Base-by-base conservation (phyloP, 23 tunicate genomes). In the Clavelina lepadiformis region DNA sequence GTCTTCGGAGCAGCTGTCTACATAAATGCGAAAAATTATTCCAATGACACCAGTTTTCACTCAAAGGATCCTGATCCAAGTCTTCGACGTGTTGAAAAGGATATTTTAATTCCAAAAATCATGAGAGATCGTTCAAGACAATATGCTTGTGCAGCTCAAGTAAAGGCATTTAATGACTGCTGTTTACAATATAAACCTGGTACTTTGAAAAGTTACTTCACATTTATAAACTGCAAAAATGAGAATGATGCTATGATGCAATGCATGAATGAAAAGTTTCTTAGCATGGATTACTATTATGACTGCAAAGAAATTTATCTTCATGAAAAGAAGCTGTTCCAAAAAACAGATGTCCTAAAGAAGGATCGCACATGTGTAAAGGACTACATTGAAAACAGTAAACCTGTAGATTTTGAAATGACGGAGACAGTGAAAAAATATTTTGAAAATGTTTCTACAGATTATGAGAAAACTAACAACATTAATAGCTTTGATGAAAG, bases 31-130 rank as follows among this genome's bases (percentile, higher is more conserved):
- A 52, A 31, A 4, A 15, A 33, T 6, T 44, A 52, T 35, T 46
- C 78, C 25, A 51, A 47, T 7, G 45, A 61, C 41, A 82, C 82
- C 0, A 76, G 81, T 4, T 86, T 86, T 52, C 95, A 86, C 34
- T 6, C 38, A 20, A 71, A 35, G 38, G 97, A 89, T 49, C 70
- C 73, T 28, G 97, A 89, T 70, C 89, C 97, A 27, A 62, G 56
- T n/a, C 72, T 89, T 0, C 41, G 97, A 35, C 75, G 51, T 35
- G 66, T 76, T 1, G 97, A 89, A 58, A 89, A 89, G 70, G 97
- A 89, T 76, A 80, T 89, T 34, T 51, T 89, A 33, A 75, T 89
- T 29, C 80, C 97, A 1, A 80, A 81, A 55, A 72, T 69, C 53
- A 89, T 89, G 97, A 69, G 81, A 63, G 75, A 89, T 19, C 38